Evolutionary conservation across 2,797 vertebrate species (phyloP), one percentile per base, ranked within the genome.

Genomic region (Gallirallus australis): DNA sequence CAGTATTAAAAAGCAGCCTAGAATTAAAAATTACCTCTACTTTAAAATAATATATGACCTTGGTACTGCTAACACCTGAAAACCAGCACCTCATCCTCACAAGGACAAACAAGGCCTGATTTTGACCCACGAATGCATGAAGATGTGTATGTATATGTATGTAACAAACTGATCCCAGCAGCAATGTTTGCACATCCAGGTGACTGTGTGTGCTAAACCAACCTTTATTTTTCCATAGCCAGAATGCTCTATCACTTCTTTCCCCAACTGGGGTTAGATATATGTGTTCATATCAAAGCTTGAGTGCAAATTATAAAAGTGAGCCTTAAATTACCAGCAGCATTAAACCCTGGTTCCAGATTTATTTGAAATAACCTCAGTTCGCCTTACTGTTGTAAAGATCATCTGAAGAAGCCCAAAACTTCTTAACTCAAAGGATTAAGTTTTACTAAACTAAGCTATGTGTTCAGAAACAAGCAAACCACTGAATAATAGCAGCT

Each of bases 401-500:
- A 82, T 50, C 53, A 48, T 5, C 28, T 20, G 20, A 95, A 89
- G 33, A 82, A 71, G 82, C 27, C 69, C 52, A 16, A 20, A 45
- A 82, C 17, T 81, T 82, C 68, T 39, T 69, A 70, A 88, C 24
- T 89, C 1, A 27, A 85, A 50, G 19, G 30, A 63, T 40, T 64
- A 31, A n/a, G 47, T 95, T 92, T 77, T 63, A 81, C 37, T 68
- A 45, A 82, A 84, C 88, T 63, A 89, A 92, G 76, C 39, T 18
- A 23, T 7, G 16, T 20, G 31, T 30, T 63, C 52, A 81, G 61
- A 90, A 87, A 73, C 23, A 82, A 81, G 40, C 19, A 81, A 60
- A 84, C 66, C n/a, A 66, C 12, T 61, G 69, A 89, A n/a, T 88
- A 93, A 88, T 76, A 84, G 20, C 65, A 96, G n/a, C 83, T 95